Conservation (phyloP, 2,113 vertebrate genomes). For the Heterocephalus glaber region DNA sequence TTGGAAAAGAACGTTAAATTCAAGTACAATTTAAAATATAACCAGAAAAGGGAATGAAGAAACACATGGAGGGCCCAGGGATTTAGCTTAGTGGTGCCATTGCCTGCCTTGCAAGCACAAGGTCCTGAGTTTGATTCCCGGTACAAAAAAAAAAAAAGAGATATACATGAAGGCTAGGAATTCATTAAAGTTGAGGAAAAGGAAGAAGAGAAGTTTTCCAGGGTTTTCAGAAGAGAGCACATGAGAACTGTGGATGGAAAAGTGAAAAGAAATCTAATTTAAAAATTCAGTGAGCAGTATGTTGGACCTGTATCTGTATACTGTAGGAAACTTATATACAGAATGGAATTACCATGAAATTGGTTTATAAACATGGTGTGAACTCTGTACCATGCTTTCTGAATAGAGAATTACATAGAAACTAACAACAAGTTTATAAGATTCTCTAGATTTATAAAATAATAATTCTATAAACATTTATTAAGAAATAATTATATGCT, state of each 20-base stretch:
- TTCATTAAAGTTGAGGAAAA: background rate
- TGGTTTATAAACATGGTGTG: background rate
- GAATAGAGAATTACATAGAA: background rate
- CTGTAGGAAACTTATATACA: background rate
- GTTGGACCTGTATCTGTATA: background rate
- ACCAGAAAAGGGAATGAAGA: background rate
- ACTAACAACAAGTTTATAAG: background rate
- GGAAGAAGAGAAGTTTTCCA: background rate
- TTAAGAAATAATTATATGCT: background rate
- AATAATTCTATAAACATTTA: constrained; percentile 15
- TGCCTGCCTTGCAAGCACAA: too few relatives aligned
- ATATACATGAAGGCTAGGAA: background rate
- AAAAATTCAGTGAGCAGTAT: background rate
- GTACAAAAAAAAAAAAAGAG: too few relatives aligned
- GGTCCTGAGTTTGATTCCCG: too few relatives aligned
- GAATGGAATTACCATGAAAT: background rate
- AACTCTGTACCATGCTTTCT: background rate
- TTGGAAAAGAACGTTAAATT: constrained; percentile 17
- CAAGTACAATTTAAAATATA: constrained; percentile 26
- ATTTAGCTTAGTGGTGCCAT: too few relatives aligned
- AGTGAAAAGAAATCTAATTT: background rate
- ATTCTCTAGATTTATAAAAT: background rate
- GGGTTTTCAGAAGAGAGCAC: background rate
- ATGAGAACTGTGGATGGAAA: background rate
- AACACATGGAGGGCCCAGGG: too few relatives aligned